These are phyloP conservation scores for Ernsta delagoae DNA, from an alignment of 2,888 invertebrate genomes.

Conservation along the genomic window DNA sequence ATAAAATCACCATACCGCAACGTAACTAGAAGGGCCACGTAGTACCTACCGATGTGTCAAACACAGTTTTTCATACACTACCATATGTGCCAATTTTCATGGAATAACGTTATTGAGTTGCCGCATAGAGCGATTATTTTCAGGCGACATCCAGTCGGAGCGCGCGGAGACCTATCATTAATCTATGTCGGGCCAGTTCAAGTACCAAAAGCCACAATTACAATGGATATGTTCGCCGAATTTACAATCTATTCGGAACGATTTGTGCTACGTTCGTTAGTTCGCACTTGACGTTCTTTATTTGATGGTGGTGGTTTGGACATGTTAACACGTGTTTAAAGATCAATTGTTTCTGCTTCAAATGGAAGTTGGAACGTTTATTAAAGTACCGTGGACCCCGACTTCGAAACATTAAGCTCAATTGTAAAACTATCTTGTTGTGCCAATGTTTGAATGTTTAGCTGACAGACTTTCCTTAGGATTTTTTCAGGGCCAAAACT, in stretches of 20 bases:
- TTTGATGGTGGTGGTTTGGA: conserved; percentile 20
- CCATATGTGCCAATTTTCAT: too few relatives aligned
- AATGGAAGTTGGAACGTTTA: not conserved
- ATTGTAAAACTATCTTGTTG: not conserved
- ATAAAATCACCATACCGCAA: too few relatives aligned
- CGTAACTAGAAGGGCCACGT: too few relatives aligned
- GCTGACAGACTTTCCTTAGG: not conserved
- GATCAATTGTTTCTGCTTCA: conserved; percentile 19
- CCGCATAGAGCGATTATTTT: too few relatives aligned
- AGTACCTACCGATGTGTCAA: too few relatives aligned
- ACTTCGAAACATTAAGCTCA: conserved; percentile 6
- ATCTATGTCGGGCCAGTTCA: too few relatives aligned
- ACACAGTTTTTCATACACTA: too few relatives aligned
- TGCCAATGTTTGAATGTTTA: not conserved
- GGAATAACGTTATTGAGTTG: too few relatives aligned
- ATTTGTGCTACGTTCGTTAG: conserved; percentile 43
- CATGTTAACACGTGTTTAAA: conserved; percentile 16
- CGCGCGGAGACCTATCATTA: too few relatives aligned
- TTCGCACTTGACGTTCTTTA: conserved; percentile 25
- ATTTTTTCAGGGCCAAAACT: too few relatives aligned
- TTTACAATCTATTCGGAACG: conserved; percentile 70
- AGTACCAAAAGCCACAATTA: too few relatives aligned
- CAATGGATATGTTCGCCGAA: conserved; percentile 76
- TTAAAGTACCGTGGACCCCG: conserved; percentile 7
- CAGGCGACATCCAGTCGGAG: too few relatives aligned